phyloP scores from a whole-genome alignment of 2,888 invertebrate genomes.

The Dolichopus griseipennis region DNA sequence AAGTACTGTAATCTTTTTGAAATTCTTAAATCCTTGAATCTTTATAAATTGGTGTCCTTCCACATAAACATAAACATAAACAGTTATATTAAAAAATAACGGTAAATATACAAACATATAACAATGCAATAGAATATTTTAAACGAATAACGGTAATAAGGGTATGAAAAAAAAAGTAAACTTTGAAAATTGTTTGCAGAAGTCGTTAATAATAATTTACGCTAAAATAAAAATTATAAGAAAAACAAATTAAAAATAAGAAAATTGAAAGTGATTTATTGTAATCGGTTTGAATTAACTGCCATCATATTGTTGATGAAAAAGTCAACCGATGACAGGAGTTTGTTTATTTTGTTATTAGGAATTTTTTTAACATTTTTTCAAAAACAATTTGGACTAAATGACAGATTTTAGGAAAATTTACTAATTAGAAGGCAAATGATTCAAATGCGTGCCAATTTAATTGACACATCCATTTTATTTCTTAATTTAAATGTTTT shows the following conservation, averaged over 20 bases:
- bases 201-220: constrained; percentile 19
- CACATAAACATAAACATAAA: too few relatives aligned
- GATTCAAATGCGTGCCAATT: too few relatives aligned
- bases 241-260: too few relatives aligned
- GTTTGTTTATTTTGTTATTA: too few relatives aligned
- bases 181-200: constrained; percentile 14
- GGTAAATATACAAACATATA: too few relatives aligned
- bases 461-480: too few relatives aligned
- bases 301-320: background rate
- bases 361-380: background rate
- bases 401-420: too few relatives aligned
- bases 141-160: background rate
- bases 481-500: too few relatives aligned
- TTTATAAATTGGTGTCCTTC: too few relatives aligned
- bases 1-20: too few relatives aligned
- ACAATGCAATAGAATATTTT: background rate
- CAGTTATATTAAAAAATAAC: background rate
- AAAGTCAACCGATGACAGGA: background rate
- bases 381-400: background rate
- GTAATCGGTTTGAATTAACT: constrained; percentile 9
- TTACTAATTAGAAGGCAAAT: too few relatives aligned
- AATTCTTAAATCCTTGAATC: too few relatives aligned
- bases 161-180: background rate
- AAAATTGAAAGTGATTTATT: constrained; percentile 17
- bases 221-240: background rate